Evolutionary conservation across 2,113 vertebrate species (phyloP).

Genomic region (Acanthisitta chloris): DNA sequence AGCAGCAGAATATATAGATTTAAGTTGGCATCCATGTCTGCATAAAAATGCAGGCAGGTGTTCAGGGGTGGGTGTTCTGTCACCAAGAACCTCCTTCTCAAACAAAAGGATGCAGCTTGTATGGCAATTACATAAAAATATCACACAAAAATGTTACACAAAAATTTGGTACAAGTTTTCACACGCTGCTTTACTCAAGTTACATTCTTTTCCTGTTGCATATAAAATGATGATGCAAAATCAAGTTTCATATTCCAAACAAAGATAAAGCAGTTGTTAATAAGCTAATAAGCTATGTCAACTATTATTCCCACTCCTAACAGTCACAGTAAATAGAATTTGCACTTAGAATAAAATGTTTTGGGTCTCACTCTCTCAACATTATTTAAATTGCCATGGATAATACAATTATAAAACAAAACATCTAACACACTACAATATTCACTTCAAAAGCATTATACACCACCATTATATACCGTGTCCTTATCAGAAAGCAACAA

Average conservation of each 20-base stretch:
- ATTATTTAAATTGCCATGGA: neutral
- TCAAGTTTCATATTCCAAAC: neutral
- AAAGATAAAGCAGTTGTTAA: conserved; percentile 3
- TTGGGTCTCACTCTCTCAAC: neutral
- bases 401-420: neutral
- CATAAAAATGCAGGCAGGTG: neutral
- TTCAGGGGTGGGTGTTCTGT: neutral
- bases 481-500: conserved; percentile 14
- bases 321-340: neutral
- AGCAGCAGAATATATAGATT: neutral
- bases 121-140: neutral
- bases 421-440: neutral
- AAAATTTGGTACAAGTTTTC: neutral
- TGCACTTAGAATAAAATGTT: neutral
- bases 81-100: neutral
- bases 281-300: neutral
- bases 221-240: neutral
- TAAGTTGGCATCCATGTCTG: neutral
- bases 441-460: neutral
- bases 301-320: neutral
- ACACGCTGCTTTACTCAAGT: neutral
- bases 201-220: neutral
- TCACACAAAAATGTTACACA: neutral
- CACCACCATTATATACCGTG: neutral
- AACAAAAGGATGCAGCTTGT: neutral